Base-by-base conservation (phyloP, 1,140 invertebrate species). In the Drosophila ananassae region DNA sequence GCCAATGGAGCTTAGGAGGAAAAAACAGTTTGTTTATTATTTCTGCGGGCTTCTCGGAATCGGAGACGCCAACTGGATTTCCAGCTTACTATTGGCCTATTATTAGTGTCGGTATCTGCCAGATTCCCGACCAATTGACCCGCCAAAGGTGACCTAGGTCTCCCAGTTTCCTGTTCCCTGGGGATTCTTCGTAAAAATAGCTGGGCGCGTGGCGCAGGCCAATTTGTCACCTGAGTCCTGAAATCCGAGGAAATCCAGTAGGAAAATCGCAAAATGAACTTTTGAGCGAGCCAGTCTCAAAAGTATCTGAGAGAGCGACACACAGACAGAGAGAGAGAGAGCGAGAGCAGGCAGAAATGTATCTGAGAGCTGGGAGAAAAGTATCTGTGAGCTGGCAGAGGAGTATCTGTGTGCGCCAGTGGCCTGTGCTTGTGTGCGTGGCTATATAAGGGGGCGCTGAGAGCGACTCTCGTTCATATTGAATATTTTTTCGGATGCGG, bases 11-110 rank as follows among this genome's bases (percentile, higher is more conserved):
- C 81, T 69, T 69, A 69, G 50, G 32, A 67, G 82, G 81, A 85
- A 85, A 85, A 87, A 87, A 85, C 83, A 87, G 77, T 55, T 69
- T 69, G 66, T 69, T 69, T 68, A 69, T 69, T 69, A 50, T 68
- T 66, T 66, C 32, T 74, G 54, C 61, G 50, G 72, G 22, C 63
- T 73, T 73, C 71, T 73, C 8, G 46, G 71, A 73, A 73, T 50
- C 8, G 41, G 10, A 32, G 52, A 32, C 17, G 41, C n/a, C 51
- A 34, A 21, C 21, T 25, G 60, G 60, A 67, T 59, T 46, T 53
- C 34, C 63, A 67, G 51, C 66, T 69, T 68, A 39, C 7, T 41
- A 30, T 4, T 25, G 30, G 25, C n/a, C 46, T 47, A 69, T 22
- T 48, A 47, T n/a, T 56, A 56, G 17, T 13, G 3, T 32, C 5